A percentile compares a stretch with the other conserved stretches of the same genome.
Evolutionary conservation across 2,888 invertebrate species (phyloP).

Genomic region (Frankliniella intonsa): DNA sequence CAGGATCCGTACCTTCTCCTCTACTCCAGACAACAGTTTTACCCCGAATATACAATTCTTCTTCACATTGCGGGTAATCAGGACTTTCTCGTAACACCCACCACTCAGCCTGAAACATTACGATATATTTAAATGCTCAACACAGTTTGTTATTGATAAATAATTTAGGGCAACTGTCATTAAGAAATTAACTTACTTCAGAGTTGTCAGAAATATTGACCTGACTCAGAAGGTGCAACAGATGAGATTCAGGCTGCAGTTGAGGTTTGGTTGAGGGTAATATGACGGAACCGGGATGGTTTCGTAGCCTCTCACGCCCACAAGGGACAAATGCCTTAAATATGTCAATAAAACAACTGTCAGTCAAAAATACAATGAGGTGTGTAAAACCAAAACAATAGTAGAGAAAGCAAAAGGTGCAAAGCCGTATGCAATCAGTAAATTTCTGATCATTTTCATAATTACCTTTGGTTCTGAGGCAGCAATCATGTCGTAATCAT

Average conservation of each 20-base stretch:
- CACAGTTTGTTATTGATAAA: too few relatives aligned
- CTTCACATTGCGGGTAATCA: constrained; percentile 57
- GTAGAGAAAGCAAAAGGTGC: too few relatives aligned
- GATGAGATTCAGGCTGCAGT: constrained; percentile 57
- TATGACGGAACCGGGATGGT: constrained; percentile 69
- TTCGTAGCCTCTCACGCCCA: constrained; percentile 72
- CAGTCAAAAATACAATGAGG: constrained; percentile 13
- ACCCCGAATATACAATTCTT: constrained; percentile 82
- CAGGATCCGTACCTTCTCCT: constrained; percentile 41
- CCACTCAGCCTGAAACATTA: constrained; percentile 45
- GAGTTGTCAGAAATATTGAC: constrained; percentile 63
- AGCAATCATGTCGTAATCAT: constrained; percentile 84
- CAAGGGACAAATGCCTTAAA: constrained; percentile 79
- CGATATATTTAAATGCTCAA: constrained; percentile 17
- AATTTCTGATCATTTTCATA: neutral
- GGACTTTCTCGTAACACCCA: constrained; percentile 52
- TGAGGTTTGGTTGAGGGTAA: constrained; percentile 49
- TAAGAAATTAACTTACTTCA: constrained; percentile 40
- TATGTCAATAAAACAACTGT: constrained; percentile 33
- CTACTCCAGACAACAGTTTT: constrained; percentile 71
- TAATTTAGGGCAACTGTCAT: neutral
- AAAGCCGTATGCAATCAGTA: too few relatives aligned
- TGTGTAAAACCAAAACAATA: neutral
- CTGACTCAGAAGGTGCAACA: constrained; percentile 68
- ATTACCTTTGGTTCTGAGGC: constrained; percentile 82